These are phyloP conservation scores for Micromesistius poutassou DNA, from an alignment of 2,797 vertebrate genomes.

Conservation along the genomic window DNA sequence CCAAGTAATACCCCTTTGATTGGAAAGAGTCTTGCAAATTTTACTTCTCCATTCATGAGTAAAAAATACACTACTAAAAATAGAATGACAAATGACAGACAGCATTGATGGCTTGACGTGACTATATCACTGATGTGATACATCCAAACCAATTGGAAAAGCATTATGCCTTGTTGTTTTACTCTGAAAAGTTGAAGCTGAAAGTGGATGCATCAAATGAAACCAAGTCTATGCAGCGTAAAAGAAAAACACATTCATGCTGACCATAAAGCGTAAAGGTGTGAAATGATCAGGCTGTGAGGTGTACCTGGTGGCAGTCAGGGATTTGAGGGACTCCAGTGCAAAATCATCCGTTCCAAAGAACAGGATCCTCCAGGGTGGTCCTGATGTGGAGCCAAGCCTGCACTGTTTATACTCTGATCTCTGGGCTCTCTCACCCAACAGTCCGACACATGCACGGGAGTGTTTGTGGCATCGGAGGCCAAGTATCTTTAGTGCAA, in stretches of 20 bases:
- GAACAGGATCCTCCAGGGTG: slow-evolving; percentile 85
- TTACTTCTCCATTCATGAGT: not conserved
- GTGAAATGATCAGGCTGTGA: too few relatives aligned
- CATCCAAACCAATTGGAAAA: too few relatives aligned
- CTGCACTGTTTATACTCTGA: not conserved
- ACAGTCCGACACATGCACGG: not conserved
- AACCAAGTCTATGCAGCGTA: too few relatives aligned
- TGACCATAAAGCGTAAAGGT: too few relatives aligned
- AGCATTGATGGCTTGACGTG: not conserved
- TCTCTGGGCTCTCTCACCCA: not conserved
- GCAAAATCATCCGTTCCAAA: slow-evolving; percentile 89
- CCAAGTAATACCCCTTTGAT: not conserved
- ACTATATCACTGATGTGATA: too few relatives aligned
- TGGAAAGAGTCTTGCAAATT: not conserved
- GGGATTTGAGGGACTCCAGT: slow-evolving; percentile 73
- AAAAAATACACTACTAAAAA: not conserved
- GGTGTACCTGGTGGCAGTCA: slow-evolving; percentile 75
- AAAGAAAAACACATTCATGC: too few relatives aligned
- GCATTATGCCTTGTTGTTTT: too few relatives aligned
- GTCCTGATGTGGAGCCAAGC: slow-evolving; percentile 28
- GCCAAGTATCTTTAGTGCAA: slow-evolving; percentile 4
- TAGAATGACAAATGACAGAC: not conserved
- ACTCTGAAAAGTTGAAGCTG: too few relatives aligned
- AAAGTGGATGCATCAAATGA: too few relatives aligned
- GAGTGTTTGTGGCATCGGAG: not conserved